A percentile compares a stretch with the other conserved stretches of the same genome.
Evolutionary conservation across 2,797 vertebrate genomes (phyloP).

Genomic region (Phataginus tricuspis): DNA sequence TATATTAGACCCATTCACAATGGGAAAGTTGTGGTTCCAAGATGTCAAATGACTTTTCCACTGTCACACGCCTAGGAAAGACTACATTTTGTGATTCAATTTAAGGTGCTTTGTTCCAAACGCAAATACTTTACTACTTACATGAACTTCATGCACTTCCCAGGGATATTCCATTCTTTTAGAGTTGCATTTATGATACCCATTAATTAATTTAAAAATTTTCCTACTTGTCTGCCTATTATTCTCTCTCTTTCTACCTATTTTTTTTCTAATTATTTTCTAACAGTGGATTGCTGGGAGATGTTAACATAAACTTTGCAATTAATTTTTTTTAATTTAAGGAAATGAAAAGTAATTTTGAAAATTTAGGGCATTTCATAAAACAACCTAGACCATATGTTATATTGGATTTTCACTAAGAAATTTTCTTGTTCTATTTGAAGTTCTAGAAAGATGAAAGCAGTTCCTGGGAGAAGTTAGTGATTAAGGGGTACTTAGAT

Average conservation of each 20-base stretch:
- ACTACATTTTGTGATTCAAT: not conserved
- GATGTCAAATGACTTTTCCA: not conserved
- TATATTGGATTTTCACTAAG: not conserved
- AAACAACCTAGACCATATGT: constrained; percentile 16
- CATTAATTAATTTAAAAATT: not conserved
- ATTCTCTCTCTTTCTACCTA: not conserved
- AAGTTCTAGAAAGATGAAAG: constrained; percentile 28
- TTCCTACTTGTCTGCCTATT: not conserved
- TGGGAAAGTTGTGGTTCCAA: not conserved
- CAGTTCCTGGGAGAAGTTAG: not conserved
- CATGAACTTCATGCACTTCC: not conserved
- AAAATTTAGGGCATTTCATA: not conserved
- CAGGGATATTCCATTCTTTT: not conserved
- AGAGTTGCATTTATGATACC: not conserved
- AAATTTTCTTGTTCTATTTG: not conserved
- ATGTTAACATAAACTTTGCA: not conserved
- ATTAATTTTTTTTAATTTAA: not conserved
- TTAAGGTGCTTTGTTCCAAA: not conserved
- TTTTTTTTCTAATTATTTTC: not conserved
- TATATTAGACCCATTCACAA: not conserved
- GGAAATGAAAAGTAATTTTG: constrained; percentile 2
- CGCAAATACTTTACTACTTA: not conserved
- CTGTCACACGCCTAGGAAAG: not conserved
- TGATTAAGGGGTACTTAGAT: not conserved
- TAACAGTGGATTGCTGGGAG: not conserved